Evolutionary conservation across 2,797 vertebrate genomes (phyloP).

Genomic region (Netta rufina): DNA sequence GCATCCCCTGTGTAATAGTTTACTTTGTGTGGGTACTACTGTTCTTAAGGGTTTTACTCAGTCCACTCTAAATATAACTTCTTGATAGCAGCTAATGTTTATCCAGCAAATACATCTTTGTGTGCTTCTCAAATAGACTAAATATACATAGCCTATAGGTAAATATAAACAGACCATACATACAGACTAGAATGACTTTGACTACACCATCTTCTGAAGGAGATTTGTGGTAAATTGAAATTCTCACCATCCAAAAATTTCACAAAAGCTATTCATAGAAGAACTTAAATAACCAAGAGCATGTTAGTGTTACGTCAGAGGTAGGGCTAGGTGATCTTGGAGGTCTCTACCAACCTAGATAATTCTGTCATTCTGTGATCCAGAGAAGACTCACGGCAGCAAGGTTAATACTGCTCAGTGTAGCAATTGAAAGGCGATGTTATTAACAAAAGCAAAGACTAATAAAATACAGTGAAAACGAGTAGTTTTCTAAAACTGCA

Average conservation of each 20-base stretch:
- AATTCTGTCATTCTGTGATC: too few species aligned
- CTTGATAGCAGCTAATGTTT: not conserved
- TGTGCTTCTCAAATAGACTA: constrained; percentile 5
- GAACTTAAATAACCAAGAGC: not conserved
- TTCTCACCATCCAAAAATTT: not conserved
- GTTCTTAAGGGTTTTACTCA: not conserved
- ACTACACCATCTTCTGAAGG: not conserved
- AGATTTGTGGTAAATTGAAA: not conserved
- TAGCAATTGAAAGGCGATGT: not conserved
- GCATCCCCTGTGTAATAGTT: not conserved
- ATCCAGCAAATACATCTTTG: not conserved
- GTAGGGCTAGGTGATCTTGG: too few species aligned
- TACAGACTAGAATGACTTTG: not conserved
- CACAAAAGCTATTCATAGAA: not conserved
- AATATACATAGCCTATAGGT: not conserved
- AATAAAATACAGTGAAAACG: not conserved
- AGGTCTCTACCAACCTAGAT: too few species aligned
- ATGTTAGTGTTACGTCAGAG: too few species aligned
- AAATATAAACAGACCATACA: constrained; percentile 18
- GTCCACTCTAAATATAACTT: not conserved
- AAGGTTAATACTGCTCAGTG: not conserved
- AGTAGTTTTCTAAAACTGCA: not conserved
- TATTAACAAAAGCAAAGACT: not conserved
- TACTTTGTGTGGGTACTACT: not conserved
- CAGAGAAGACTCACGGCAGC: not conserved